These are phyloP conservation scores for Bombus consobrinus DNA, from an alignment of 1,140 invertebrate genomes.

Conservation along the genomic window DNA sequence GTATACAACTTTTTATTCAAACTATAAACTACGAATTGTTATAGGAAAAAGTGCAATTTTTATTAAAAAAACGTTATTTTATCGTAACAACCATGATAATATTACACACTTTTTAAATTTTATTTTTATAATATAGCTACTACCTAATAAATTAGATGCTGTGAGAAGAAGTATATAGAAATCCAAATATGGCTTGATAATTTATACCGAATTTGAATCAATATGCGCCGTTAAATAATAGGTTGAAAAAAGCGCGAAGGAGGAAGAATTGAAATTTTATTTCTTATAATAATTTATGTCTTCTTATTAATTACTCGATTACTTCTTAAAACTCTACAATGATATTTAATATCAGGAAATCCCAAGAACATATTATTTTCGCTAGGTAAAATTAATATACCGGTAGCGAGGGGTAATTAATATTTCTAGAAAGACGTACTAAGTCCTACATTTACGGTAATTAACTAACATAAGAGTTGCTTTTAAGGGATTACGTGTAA, in stretches of 20 bases:
- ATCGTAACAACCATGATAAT: no score
- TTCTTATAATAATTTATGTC: not conserved
- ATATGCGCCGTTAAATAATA: not conserved
- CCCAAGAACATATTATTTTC: not conserved
- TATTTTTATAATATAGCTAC: not conserved
- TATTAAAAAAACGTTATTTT: not conserved
- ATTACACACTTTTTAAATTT: not conserved
- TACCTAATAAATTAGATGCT: not conserved
- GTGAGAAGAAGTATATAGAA: not conserved
- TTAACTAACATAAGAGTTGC: conserved; percentile 23
- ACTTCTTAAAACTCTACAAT: not conserved
- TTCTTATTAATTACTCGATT: not conserved
- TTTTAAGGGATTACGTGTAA: conserved; percentile 6
- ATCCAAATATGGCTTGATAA: not conserved
- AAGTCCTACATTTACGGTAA: not conserved
- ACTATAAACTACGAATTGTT: not conserved
- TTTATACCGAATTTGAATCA: conserved; percentile 18
- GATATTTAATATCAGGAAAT: not conserved
- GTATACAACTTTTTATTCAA: not conserved
- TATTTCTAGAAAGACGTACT: conserved; percentile 4
- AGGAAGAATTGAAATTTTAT: not conserved
- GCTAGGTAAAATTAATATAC: not conserved
- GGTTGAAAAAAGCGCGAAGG: not conserved
- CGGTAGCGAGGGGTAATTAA: not conserved
- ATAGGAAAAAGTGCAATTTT: not conserved